phyloP scores from a whole-genome alignment of 2,888 invertebrate genomes.

The Tachina fera region DNA sequence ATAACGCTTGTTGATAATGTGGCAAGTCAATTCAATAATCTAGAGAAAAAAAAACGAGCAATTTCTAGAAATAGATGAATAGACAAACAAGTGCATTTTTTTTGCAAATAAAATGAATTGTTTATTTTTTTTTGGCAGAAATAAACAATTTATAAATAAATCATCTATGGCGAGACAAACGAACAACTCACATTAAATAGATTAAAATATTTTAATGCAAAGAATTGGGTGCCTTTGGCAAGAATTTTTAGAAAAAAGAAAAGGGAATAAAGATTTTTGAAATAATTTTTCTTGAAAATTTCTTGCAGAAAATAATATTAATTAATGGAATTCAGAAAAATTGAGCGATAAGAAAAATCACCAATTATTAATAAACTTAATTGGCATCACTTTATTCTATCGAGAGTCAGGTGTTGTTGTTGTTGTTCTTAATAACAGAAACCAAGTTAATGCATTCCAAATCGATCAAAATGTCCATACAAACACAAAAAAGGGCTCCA shows the following conservation, averaged over 20 bases:
- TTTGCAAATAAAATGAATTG: neutral
- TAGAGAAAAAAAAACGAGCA: slow-evolving; percentile 20
- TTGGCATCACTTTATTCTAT: too few species aligned
- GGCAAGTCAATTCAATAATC: slow-evolving; percentile 46
- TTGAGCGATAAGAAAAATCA: too few species aligned
- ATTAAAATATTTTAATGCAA: slow-evolving; percentile 1
- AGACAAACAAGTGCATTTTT: slow-evolving; percentile 40
- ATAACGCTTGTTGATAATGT: slow-evolving; percentile 25
- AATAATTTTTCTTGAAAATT: neutral
- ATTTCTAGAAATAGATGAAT: slow-evolving; percentile 12
- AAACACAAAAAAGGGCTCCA: too few species aligned
- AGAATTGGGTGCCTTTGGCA: neutral
- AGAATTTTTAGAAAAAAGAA: neutral
- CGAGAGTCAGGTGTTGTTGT: too few species aligned
- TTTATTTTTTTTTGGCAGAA: slow-evolving; percentile 21
- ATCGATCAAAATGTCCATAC: too few species aligned
- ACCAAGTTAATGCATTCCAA: too few species aligned
- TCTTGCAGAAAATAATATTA: neutral
- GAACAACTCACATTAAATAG: slow-evolving; percentile 36
- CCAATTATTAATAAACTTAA: too few species aligned
- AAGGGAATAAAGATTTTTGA: neutral
- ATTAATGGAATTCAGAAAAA: too few species aligned
- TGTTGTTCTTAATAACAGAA: too few species aligned
- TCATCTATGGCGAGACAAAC: slow-evolving; percentile 39
- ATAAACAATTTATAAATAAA: slow-evolving; percentile 33